These are phyloP conservation scores for Oreochromis spilurus DNA, from an alignment of 2,113 vertebrate genomes.

Conservation along the genomic window DNA sequence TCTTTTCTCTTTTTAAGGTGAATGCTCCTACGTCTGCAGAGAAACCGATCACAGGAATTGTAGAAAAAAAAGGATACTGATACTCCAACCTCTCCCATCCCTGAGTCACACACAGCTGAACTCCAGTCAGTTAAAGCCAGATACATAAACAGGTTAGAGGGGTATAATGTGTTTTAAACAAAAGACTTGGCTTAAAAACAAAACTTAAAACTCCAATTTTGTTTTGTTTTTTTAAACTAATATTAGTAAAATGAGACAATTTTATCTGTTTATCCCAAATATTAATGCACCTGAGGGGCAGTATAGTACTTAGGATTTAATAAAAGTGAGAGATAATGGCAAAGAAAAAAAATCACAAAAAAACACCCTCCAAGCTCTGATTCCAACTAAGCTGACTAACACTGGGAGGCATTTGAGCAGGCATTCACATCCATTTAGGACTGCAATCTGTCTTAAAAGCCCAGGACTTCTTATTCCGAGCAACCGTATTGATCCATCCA, in stretches of 20 bases:
- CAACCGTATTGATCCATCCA: slow-evolving; percentile 52
- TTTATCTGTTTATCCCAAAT: slow-evolving; percentile 17
- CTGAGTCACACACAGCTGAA: neutral
- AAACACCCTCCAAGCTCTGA: neutral
- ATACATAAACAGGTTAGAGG: neutral
- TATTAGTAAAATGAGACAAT: slow-evolving; percentile 20
- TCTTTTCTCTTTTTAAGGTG: slow-evolving; percentile 11
- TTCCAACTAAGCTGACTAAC: slow-evolving; percentile 28
- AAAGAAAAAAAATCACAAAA: neutral
- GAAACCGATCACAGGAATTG: neutral
- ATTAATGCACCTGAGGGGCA: neutral
- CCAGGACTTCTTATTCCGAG: slow-evolving; percentile 42
- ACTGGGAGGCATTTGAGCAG: slow-evolving; percentile 34
- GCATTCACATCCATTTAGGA: slow-evolving; percentile 57
- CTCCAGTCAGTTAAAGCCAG: neutral
- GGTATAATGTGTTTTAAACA: neutral
- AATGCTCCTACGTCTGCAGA: neutral
- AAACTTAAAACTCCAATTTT: neutral
- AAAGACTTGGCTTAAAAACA: neutral
- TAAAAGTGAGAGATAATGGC: slow-evolving; percentile 34
- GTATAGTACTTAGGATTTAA: slow-evolving; percentile 20
- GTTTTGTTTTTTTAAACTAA: neutral
- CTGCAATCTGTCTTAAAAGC: slow-evolving; percentile 57
- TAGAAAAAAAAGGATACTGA: neutral
- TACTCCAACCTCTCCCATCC: neutral